phyloP scores from a whole-genome alignment of 2,113 vertebrate genomes.

The Polyodon spathula region DNA sequence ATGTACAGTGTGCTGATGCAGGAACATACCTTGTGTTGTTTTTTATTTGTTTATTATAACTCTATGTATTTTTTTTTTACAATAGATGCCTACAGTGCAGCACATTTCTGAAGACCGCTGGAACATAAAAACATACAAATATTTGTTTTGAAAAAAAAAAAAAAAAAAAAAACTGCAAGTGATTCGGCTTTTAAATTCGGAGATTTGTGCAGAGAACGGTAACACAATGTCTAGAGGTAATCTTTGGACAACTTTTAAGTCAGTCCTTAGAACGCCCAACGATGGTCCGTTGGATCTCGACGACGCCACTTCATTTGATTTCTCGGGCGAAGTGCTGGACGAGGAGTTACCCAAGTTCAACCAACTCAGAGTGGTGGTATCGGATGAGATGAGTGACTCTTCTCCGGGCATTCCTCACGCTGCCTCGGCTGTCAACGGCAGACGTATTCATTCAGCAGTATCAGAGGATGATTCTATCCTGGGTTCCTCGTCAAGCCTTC shows the following conservation, averaged over 20 bases:
- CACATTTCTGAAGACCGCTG: neutral
- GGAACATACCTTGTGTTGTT: too few species aligned
- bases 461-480: slow-evolving; percentile 76
- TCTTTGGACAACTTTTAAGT: slow-evolving; percentile 62
- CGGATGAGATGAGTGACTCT: slow-evolving; percentile 62
- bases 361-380: slow-evolving; percentile 79
- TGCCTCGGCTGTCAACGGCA: slow-evolving; percentile 53
- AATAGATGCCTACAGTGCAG: neutral
- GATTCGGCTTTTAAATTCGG: too few species aligned
- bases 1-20: too few species aligned
- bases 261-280: slow-evolving; percentile 53
- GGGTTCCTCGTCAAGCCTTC: slow-evolving; percentile 43
- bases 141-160: neutral
- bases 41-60: neutral
- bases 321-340: slow-evolving; percentile 65
- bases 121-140: neutral
- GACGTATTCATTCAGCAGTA: slow-evolving; percentile 44
- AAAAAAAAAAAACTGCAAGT: neutral
- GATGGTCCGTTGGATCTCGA: slow-evolving; percentile 54
- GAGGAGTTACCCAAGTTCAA: slow-evolving; percentile 69
- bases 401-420: slow-evolving; percentile 29
- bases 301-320: slow-evolving; percentile 76
- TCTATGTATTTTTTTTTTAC: neutral
- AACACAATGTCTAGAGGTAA: slow-evolving; percentile 62
- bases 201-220: neutral